Conservation (phyloP, 2,797 vertebrate genomes). For the Morelia viridis region DNA sequence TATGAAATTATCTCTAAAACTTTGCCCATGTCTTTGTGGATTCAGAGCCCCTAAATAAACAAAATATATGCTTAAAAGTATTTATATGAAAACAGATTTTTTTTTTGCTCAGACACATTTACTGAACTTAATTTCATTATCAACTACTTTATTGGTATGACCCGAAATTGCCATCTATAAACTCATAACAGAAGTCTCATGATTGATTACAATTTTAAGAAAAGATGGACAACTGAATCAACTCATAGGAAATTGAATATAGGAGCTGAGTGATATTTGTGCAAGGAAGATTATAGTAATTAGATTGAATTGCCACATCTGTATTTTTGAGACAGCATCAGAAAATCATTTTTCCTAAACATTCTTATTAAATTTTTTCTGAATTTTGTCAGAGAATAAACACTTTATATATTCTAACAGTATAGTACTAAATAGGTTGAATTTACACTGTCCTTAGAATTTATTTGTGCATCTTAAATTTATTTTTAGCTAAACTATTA, state of each 20-base stretch:
- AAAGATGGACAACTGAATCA: neutral
- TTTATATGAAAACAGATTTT: neutral
- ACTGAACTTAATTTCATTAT: neutral
- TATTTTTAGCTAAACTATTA: neutral
- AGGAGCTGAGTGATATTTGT: neutral
- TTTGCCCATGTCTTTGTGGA: neutral
- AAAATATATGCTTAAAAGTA: neutral
- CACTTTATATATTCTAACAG: neutral
- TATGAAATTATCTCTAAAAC: neutral
- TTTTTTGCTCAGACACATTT: neutral
- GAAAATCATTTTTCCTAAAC: neutral
- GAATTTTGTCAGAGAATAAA: neutral
- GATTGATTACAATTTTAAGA: neutral
- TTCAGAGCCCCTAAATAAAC: neutral
- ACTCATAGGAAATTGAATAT: neutral
- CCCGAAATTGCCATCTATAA: neutral
- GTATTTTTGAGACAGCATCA: neutral
- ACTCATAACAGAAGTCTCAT: neutral
- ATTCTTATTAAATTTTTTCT: neutral
- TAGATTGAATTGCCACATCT: neutral
- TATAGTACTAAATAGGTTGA: neutral
- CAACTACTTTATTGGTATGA: neutral
- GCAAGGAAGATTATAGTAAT: neutral
- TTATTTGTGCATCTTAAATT: neutral
- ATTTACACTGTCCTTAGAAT: neutral